Evolutionary conservation across 1,140 invertebrate genomes (phyloP), one percentile per base, ranked within the genome.

Genomic region (Phortica variegata): DNA sequence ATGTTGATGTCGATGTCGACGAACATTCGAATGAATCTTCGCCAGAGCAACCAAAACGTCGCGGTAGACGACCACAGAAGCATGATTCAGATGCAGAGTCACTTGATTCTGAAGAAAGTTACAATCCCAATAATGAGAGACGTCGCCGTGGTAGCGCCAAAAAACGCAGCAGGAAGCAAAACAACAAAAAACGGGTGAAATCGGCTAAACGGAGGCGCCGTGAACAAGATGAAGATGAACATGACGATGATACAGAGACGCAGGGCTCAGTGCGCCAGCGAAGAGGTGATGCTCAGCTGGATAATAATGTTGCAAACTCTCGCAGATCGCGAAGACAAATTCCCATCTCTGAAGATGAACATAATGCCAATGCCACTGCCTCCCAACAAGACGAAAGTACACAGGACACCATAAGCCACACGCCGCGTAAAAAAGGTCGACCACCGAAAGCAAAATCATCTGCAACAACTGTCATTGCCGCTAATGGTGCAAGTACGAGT

Each of bases 41-140:
- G 21, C 50, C 57, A 2, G 54, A 66, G 21, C 56, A 63, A 31
- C 15, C 41, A 5, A 51, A 58, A 19, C 56, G 58, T n/a, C 23
- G 31, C n/a, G 43, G 5, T 17, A 49, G 53, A 9, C 38, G 65
- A 4, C n/a, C 56, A 33, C 6, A 40, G 50, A 6, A 58, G 52
- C 18, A 23, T 49, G 62, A 60, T 13, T 55, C 61, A 33, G 65
- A 66, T 10, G 53, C 26, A 43, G 38, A 53, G 54, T 47, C 39
- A 18, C 59, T 66, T 40, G 73, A 77, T 42, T 76, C 75, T 5
- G 77, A 77, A 43, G 77, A 78, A 16, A 78, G 76, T 42, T 78
- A 79, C 38, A 76, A 74, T 36, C 77, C 77, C 12, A 75, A 66
- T 23, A 61, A 66, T 26, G 56, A 16, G 19, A 43, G 42, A 15